These are phyloP conservation scores for Agrilus cyanescens DNA, from an alignment of 2,888 invertebrate genomes.

Conservation along the genomic window DNA sequence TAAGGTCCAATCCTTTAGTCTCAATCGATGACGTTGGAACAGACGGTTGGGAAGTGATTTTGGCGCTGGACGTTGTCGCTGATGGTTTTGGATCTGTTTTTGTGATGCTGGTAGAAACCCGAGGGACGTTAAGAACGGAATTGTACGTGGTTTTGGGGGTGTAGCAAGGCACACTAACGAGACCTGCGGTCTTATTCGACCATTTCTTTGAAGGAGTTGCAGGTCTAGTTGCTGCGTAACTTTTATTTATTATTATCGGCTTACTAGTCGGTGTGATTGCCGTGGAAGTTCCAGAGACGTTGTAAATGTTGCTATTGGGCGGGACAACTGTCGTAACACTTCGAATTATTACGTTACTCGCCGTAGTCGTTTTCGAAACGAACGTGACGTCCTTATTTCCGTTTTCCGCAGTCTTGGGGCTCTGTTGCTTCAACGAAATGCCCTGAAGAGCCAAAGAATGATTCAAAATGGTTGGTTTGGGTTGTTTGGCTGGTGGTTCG, in stretches of 20 bases:
- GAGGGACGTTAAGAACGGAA: slow-evolving; percentile 27
- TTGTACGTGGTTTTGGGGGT: slow-evolving; percentile 26
- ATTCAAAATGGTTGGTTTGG: slow-evolving; percentile 26
- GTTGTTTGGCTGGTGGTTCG: slow-evolving; percentile 22
- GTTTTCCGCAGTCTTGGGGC: slow-evolving; percentile 26
- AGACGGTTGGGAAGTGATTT: background rate
- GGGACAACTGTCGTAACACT: slow-evolving; percentile 1
- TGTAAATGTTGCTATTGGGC: background rate
- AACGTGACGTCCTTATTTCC: slow-evolving; percentile 4
- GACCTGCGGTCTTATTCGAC: slow-evolving; percentile 10
- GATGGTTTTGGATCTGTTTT: slow-evolving; percentile 9
- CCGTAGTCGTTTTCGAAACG: background rate
- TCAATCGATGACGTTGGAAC: slow-evolving; percentile 4
- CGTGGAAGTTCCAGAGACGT: slow-evolving; percentile 7
- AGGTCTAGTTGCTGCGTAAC: slow-evolving; percentile 1
- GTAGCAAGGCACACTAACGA: slow-evolving; percentile 24
- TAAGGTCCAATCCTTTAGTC: slow-evolving; percentile 28
- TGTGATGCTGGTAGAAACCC: slow-evolving; percentile 17
- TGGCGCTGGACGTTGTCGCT: background rate
- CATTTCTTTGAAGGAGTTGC: slow-evolving; percentile 10
- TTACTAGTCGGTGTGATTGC: slow-evolving; percentile 2
- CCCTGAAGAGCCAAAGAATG: slow-evolving; percentile 28
- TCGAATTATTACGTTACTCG: slow-evolving; percentile 3
- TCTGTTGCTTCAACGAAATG: slow-evolving; percentile 31
- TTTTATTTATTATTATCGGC: slow-evolving; percentile 11